Evolutionary conservation across 2,113 vertebrate species (phyloP).

Genomic region (Fregata magnificens): DNA sequence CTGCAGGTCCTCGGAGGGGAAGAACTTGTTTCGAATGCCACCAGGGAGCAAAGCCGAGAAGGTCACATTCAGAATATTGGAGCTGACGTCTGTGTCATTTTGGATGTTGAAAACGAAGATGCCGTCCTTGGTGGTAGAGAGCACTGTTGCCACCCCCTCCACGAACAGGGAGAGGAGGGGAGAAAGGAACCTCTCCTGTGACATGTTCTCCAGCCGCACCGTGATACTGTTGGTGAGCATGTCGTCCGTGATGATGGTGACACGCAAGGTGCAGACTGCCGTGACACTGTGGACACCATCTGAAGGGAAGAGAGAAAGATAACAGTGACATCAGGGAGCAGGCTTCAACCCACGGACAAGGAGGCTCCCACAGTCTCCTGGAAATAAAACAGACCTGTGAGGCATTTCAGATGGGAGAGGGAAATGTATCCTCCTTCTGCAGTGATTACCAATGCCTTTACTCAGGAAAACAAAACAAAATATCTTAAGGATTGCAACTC

Average conservation of each 20-base stretch:
- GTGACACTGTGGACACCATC: constrained; percentile 86
- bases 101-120: constrained; percentile 97
- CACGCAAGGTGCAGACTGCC: constrained; percentile 87
- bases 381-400: neutral
- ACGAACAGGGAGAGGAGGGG: constrained; percentile 89
- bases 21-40: constrained; percentile 81
- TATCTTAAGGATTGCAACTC: neutral
- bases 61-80: constrained; percentile 93
- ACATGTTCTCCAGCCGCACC: constrained; percentile 96
- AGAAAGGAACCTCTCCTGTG: constrained; percentile 94
- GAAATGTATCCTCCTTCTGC: neutral
- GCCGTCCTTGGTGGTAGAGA: constrained; percentile 86
- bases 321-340: neutral
- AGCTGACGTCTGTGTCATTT: constrained; percentile 90
- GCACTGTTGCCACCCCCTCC: constrained; percentile 89
- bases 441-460: neutral
- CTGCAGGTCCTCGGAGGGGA: constrained; percentile 93
- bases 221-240: constrained; percentile 99
- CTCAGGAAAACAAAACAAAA: neutral
- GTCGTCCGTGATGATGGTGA: constrained; percentile 96
- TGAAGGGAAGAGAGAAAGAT: constrained; percentile 43
- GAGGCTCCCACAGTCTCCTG: neutral
- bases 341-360: neutral
- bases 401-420: neutral
- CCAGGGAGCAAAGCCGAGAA: constrained; percentile 91